Evolutionary conservation across 1,140 invertebrate species (phyloP).

Genomic region (Leptopilina boulardi): DNA sequence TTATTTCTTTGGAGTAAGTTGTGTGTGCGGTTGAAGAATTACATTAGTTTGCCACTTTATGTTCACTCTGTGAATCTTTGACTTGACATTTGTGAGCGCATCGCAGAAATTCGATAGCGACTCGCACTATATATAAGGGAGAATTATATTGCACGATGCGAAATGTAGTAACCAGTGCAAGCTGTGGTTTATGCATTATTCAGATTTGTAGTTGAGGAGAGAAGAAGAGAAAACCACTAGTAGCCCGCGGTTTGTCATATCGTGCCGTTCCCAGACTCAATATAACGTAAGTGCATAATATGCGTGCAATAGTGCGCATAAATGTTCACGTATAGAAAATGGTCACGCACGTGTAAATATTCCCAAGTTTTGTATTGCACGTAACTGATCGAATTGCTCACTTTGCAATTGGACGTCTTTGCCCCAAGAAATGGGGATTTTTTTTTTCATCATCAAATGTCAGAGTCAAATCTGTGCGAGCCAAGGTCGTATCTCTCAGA

Average conservation of each 20-base stretch:
- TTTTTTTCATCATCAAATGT: too few relatives aligned
- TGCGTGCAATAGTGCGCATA: constrained; percentile 38
- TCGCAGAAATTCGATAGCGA: constrained; percentile 1
- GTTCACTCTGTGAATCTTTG: not conserved
- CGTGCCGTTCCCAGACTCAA: not conserved
- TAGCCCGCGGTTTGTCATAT: constrained; percentile 28
- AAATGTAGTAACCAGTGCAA: not conserved
- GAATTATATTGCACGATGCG: constrained; percentile 6
- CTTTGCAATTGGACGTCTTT: not conserved
- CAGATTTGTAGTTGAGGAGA: not conserved
- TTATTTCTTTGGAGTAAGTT: not conserved
- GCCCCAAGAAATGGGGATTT: not conserved
- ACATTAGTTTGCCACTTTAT: not conserved
- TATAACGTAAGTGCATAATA: constrained; percentile 34
- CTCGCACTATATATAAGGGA: not conserved
- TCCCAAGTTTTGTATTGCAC: not conserved
- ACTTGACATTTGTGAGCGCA: constrained; percentile 8
- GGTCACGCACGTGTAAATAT: constrained; percentile 34
- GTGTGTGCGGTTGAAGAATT: constrained; percentile 16
- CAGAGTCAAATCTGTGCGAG: not conserved
- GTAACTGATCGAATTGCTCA: not conserved
- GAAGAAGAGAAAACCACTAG: constrained; percentile 20
- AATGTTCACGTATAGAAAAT: constrained; percentile 31
- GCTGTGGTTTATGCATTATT: constrained; percentile 31
- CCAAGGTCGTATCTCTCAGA: not conserved